Evolutionary conservation across 2,797 vertebrate species (phyloP).

Genomic region (Bryconaethiops microstoma): DNA sequence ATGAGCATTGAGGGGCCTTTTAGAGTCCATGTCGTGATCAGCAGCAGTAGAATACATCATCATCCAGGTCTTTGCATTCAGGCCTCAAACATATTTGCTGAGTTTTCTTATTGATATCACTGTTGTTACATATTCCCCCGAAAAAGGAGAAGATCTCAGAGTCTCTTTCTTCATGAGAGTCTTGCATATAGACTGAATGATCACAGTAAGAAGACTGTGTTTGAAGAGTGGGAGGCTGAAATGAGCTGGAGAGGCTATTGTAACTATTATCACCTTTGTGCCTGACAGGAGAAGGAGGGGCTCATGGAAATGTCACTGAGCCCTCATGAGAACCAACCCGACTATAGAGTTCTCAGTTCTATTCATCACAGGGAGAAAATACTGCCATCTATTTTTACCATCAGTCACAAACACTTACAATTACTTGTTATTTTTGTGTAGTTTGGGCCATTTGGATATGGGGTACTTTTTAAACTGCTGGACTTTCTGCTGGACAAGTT

Average conservation of each 20-base stretch:
- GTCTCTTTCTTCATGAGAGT: constrained; percentile 14
- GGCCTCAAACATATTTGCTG: neutral
- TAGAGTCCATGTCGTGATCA: neutral
- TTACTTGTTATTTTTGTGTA: neutral
- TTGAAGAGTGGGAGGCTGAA: constrained; percentile 41
- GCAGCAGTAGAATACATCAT: neutral
- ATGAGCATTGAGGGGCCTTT: constrained; percentile 1
- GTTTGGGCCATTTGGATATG: neutral
- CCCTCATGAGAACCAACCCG: constrained; percentile 18
- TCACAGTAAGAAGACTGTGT: constrained; percentile 33
- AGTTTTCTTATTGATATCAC: neutral
- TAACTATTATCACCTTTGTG: constrained; percentile 27
- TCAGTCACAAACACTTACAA: neutral
- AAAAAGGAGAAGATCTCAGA: neutral
- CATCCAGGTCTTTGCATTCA: neutral
- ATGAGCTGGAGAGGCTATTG: constrained; percentile 25
- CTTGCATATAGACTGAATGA: constrained; percentile 16
- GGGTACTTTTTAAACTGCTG: neutral
- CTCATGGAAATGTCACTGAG: constrained; percentile 28
- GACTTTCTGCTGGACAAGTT: neutral
- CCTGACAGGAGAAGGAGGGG: constrained; percentile 23
- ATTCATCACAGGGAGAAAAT: neutral
- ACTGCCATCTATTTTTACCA: neutral
- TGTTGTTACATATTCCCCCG: neutral
- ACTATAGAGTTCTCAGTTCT: neutral